Evolutionary conservation across 92 coral and sea anemone genomes (phyloP).

Genomic region (Zoanthus sociatus): DNA sequence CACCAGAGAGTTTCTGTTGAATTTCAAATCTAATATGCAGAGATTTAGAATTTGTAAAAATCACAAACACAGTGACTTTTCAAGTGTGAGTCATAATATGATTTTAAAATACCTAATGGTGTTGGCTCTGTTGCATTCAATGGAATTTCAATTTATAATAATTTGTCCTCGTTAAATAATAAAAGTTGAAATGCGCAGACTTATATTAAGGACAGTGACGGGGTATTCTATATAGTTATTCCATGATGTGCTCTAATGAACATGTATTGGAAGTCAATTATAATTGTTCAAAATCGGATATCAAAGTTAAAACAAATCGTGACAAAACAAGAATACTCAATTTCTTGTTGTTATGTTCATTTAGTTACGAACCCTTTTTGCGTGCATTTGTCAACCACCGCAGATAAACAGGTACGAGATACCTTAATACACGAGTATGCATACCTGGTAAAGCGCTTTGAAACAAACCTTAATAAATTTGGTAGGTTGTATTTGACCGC

Average conservation of each 20-base stretch:
- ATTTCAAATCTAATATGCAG: no score
- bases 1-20: no score
- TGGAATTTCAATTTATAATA: background rate
- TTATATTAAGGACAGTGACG: no score
- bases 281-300: background rate
- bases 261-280: background rate
- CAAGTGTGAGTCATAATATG: no score
- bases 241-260: background rate
- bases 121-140: no score
- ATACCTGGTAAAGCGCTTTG: slow-evolving; percentile 10
- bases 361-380: background rate
- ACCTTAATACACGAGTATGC: background rate
- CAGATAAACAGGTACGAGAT: background rate
- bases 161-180: background rate
- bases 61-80: no score
- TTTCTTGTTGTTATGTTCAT: background rate
- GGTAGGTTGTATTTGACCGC: slow-evolving; percentile 50
- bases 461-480: slow-evolving; percentile 52
- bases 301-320: background rate
- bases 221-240: no score
- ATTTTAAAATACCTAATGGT: no score
- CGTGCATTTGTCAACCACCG: background rate
- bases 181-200: background rate
- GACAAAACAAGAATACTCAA: background rate
- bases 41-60: no score